A percentile compares a stretch with the other conserved stretches of the same genome.
Conservation (phyloP, 2,888 invertebrate species). For the Micropterix aruncella region DNA sequence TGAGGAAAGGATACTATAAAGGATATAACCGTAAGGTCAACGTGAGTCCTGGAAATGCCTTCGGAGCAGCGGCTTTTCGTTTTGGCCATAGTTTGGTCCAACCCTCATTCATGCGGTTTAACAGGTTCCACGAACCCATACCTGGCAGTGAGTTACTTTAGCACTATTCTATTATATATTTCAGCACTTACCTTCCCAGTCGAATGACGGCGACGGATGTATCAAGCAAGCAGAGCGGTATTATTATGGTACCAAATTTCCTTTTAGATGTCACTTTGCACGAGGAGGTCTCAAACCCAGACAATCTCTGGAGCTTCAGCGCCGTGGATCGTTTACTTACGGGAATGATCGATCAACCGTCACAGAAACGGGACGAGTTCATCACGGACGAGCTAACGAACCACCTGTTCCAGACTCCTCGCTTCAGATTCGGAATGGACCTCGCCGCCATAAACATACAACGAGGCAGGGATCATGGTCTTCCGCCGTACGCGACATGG, state of each 20-base stretch:
- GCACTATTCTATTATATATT: too few relatives aligned
- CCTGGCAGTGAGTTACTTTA: slow-evolving; percentile 48
- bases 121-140: slow-evolving; percentile 51
- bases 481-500: slow-evolving; percentile 69
- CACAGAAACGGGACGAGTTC: slow-evolving; percentile 69
- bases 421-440: slow-evolving; percentile 67
- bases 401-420: slow-evolving; percentile 63
- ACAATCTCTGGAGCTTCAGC: slow-evolving; percentile 62
- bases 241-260: slow-evolving; percentile 4
- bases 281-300: slow-evolving; percentile 55
- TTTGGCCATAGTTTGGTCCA: slow-evolving; percentile 83
- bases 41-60: slow-evolving; percentile 63
- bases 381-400: slow-evolving; percentile 70
- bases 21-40: slow-evolving; percentile 56
- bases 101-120: slow-evolving; percentile 58
- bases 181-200: too few relatives aligned
- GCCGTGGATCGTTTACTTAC: slow-evolving; percentile 66
- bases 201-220: too few relatives aligned
- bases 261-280: slow-evolving; percentile 64
- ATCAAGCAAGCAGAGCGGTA: too few relatives aligned
- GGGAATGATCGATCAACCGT: slow-evolving; percentile 63
- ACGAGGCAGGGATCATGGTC: slow-evolving; percentile 71
- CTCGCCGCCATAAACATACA: slow-evolving; percentile 81
- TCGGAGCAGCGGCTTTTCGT: slow-evolving; percentile 70
- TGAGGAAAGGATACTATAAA: slow-evolving; percentile 52